Evolutionary conservation across 2,888 invertebrate species (phyloP).

Genomic region (Junonia oenone): DNA sequence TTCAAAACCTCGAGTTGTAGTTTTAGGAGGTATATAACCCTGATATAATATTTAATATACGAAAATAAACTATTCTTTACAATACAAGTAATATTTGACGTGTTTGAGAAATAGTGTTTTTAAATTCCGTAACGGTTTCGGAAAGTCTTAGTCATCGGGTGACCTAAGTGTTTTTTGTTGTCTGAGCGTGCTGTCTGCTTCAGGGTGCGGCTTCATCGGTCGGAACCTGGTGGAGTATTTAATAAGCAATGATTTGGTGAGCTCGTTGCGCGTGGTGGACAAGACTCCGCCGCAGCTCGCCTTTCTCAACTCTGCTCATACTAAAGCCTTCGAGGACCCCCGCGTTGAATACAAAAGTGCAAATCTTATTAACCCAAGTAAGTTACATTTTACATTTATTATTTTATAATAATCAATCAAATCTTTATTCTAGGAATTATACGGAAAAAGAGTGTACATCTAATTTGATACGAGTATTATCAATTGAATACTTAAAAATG

Average conservation of each 20-base stretch:
- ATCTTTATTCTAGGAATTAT: too few species aligned
- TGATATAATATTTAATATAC: slow-evolving; percentile 1
- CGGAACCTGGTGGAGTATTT: slow-evolving; percentile 91
- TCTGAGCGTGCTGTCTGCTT: slow-evolving; percentile 42
- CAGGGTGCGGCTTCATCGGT: slow-evolving; percentile 96
- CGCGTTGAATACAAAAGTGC: slow-evolving; percentile 93
- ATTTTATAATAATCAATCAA: too few species aligned
- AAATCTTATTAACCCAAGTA: slow-evolving; percentile 93
- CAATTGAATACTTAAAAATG: too few species aligned
- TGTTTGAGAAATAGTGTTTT: slow-evolving; percentile 33
- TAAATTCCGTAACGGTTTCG: slow-evolving; percentile 56
- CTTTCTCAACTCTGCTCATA: slow-evolving; percentile 89
- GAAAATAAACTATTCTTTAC: not conserved
- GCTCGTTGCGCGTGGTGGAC: slow-evolving; percentile 89
- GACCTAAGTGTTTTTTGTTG: slow-evolving; percentile 40
- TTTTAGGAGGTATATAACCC: slow-evolving; percentile 66
- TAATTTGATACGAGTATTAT: too few species aligned
- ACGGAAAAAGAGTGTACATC: too few species aligned
- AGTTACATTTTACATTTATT: slow-evolving; percentile 33
- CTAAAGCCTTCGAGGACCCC: slow-evolving; percentile 85
- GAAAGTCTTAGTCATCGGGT: slow-evolving; percentile 65
- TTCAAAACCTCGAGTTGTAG: slow-evolving; percentile 67
- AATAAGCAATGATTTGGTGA: slow-evolving; percentile 86
- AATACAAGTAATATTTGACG: not conserved
- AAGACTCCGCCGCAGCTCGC: slow-evolving; percentile 96